Base-by-base conservation (phyloP, 2,797 vertebrate genomes). In the Tauraco hartlaubi region DNA sequence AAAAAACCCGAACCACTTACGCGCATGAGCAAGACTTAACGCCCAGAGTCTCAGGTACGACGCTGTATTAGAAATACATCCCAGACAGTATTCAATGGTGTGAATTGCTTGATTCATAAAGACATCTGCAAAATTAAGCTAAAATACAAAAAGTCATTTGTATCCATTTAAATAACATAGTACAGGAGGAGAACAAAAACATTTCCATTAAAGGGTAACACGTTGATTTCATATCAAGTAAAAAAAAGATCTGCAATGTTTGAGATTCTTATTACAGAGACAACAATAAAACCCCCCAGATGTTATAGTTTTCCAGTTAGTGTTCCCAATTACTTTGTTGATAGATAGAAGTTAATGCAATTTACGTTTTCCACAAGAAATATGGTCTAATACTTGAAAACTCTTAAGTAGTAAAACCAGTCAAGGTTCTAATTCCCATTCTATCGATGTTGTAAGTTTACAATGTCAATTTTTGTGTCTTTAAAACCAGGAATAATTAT, bases 11-110 rank as follows among this genome's bases (percentile, higher is more conserved):
- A 41, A 41, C 39, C 82, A 99, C 99, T 99, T 97, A 99, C 99
- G 99, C 49, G 99, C 99, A 49, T 99, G 99, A 58, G 99, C 99
- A 97, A 99, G 97, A 80, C 99, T 99, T 69, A 99, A 98, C 22
- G 99, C 99, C 99, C 99, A 99, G 58, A 99, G 99, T 69, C 99
- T 97, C 81, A 99, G 98, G 94, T 99, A 99, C 2, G 99, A 99
- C 1, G 99, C 99, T 1, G 99, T 99, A 98, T 99, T 99, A 61
- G 99, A 99, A 97, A 99, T 96, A 94, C 99, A 99, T 35, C 99
- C 99, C 19, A 99, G 98, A 76, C 99, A 99, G 75, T 99, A 99
- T 79, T 99, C 99, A 83, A 99, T 99, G 41, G 99, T 99, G 94
- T 99, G 99, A 81, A 99, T 99, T 43, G 98, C 97, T 94, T 99